Evolutionary conservation across 2,888 invertebrate species (phyloP).

Genomic region (Lamellibrachia satsuma): DNA sequence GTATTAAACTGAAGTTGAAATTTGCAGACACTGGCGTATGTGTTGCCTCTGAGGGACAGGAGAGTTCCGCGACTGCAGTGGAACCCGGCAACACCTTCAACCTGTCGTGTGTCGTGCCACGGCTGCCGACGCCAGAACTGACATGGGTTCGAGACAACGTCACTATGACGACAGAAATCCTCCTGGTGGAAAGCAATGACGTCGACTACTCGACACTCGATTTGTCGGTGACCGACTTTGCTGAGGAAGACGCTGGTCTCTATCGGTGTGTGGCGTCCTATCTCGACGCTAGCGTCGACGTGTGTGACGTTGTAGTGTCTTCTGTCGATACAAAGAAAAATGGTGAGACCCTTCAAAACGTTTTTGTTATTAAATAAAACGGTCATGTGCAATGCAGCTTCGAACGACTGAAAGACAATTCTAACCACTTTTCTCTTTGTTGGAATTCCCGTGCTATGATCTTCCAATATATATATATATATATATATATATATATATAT

Average conservation of each 20-base stretch:
- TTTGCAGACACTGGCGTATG: neutral
- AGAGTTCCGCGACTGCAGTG: neutral
- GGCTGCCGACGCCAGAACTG: neutral
- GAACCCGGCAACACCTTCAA: neutral
- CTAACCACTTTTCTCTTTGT: neutral
- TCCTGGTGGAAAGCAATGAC: neutral
- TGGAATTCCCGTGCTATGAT: neutral
- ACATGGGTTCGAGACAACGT: neutral
- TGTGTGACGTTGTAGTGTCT: neutral
- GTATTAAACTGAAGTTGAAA: neutral
- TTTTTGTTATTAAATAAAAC: neutral
- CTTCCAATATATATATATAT: neutral
- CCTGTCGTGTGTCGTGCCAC: neutral
- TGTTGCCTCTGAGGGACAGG: neutral
- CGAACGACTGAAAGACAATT: neutral
- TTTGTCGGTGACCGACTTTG: neutral
- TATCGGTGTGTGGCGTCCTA: neutral
- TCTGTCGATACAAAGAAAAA: neutral
- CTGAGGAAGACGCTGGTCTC: neutral
- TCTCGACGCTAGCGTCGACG: neutral
- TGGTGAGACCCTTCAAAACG: neutral
- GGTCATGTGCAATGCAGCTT: neutral
- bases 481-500: neutral
- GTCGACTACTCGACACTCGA: neutral
- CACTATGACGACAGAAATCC: neutral